Percentiles rank a stretch among this genome's conserved stretches.
Evolutionary conservation across 2,888 invertebrate species (phyloP).

Genomic region (Pollenia amentaria): DNA sequence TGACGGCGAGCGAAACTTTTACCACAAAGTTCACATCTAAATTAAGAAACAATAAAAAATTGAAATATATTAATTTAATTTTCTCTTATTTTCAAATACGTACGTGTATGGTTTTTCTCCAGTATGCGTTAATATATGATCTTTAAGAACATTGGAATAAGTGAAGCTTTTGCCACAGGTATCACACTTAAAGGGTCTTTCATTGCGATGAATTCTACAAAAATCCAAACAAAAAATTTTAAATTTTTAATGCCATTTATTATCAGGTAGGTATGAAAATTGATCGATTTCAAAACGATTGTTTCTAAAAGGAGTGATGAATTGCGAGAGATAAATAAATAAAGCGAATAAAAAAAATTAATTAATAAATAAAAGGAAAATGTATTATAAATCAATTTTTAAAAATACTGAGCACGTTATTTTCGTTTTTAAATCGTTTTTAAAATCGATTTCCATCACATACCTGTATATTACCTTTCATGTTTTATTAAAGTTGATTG

Average conservation of each 20-base stretch:
- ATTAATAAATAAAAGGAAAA: no score
- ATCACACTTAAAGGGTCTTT: constrained; percentile 82
- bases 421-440: no score
- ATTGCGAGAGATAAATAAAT: no score
- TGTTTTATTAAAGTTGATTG: constrained; percentile 84
- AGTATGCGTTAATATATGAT: constrained; percentile 82
- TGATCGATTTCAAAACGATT: no score
- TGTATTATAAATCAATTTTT: no score
- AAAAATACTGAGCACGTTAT: no score
- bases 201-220: constrained; percentile 83
- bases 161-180: constrained; percentile 83
- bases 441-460: no score
- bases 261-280: no score
- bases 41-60: constrained; percentile 8
- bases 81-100: neutral
- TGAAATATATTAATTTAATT: neutral
- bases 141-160: constrained; percentile 83
- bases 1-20: constrained; percentile 82
- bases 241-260: neutral
- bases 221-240: neutral
- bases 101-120: constrained; percentile 83
- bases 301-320: no score
- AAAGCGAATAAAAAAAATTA: no score
- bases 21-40: constrained; percentile 82
- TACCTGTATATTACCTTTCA: constrained; percentile 81